Evolutionary conservation across 2,113 vertebrate genomes (phyloP).

Genomic region (Notarius lentiginosus): DNA sequence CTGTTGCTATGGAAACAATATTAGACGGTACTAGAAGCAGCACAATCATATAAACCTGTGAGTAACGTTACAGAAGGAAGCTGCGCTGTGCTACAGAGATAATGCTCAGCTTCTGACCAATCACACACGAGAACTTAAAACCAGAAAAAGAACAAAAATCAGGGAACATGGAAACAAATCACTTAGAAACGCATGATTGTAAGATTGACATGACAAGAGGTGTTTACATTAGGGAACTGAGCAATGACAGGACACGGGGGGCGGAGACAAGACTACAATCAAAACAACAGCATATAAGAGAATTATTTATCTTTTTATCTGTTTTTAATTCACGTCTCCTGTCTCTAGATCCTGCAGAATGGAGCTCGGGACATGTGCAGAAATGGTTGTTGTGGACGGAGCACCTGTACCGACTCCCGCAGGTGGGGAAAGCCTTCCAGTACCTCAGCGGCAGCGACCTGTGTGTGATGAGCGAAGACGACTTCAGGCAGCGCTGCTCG

Average conservation of each 20-base stretch:
- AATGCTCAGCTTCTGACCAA: background rate
- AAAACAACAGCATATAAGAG: background rate
- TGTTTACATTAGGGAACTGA: background rate
- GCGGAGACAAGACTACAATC: background rate
- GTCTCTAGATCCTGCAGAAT: slow-evolving; percentile 79
- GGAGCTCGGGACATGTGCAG: slow-evolving; percentile 85
- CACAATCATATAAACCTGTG: background rate
- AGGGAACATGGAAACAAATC: background rate
- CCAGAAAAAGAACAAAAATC: background rate
- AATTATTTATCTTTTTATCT: background rate
- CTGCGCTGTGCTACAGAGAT: background rate
- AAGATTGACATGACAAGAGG: background rate
- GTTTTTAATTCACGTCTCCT: background rate
- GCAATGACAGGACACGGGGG: background rate
- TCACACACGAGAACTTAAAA: background rate
- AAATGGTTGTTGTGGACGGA: slow-evolving; percentile 96
- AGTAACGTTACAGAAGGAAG: background rate
- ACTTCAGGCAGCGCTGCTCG: slow-evolving; percentile 83
- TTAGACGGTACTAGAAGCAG: background rate
- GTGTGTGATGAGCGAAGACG: slow-evolving; percentile 85
- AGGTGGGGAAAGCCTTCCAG: slow-evolving; percentile 83
- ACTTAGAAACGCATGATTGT: background rate
- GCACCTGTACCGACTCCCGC: slow-evolving; percentile 86
- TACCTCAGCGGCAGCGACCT: slow-evolving; percentile 84
- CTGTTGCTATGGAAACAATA: background rate